Percentiles rank a stretch among this genome's conserved stretches.
phyloP scores from a whole-genome alignment of 2,888 invertebrate genomes.

The Drosophila paranaensis region DNA sequence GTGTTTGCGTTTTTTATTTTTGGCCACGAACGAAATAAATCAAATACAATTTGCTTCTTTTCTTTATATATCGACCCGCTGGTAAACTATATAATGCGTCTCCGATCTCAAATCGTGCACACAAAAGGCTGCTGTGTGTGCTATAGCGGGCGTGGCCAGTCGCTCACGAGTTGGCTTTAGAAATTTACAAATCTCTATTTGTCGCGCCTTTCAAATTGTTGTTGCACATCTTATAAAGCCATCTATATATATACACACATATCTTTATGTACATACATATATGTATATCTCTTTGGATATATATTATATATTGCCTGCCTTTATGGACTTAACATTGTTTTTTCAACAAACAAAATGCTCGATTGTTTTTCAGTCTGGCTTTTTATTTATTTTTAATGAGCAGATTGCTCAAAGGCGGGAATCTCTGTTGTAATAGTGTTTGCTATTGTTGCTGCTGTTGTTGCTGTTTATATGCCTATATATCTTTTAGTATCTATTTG shows the following conservation, averaged over 20 bases:
- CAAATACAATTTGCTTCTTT: conserved; percentile 51
- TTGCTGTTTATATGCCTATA: conserved; percentile 17
- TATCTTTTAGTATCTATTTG: conserved; percentile 54
- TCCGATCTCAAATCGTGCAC: conserved; percentile 44
- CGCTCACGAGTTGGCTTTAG: conserved; percentile 60
- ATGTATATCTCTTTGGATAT: conserved; percentile 29
- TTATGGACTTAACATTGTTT: conserved; percentile 77
- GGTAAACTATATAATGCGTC: conserved; percentile 37
- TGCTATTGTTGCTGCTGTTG: conserved; percentile 10
- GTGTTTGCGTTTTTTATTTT: conserved; percentile 71
- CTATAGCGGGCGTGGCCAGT: conserved; percentile 56
- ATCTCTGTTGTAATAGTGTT: conserved; percentile 46
- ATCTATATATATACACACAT: conserved; percentile 31
- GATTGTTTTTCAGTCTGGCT: conserved; percentile 73
- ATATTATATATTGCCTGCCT: conserved; percentile 47
- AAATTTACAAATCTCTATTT: conserved; percentile 63
- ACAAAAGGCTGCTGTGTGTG: conserved; percentile 31
- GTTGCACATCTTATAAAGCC: conserved; percentile 6
- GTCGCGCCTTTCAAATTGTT: conserved; percentile 51
- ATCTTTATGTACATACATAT: conserved; percentile 14
- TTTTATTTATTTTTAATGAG: conserved; percentile 77
- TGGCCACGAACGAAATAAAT: conserved; percentile 73
- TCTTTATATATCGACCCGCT: conserved; percentile 1
- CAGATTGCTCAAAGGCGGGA: conserved; percentile 22
- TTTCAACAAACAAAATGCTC: conserved; percentile 74